These are phyloP conservation scores for Actenoides lindsayi DNA, from an alignment of 2,113 vertebrate species.

Conservation along the genomic window DNA sequence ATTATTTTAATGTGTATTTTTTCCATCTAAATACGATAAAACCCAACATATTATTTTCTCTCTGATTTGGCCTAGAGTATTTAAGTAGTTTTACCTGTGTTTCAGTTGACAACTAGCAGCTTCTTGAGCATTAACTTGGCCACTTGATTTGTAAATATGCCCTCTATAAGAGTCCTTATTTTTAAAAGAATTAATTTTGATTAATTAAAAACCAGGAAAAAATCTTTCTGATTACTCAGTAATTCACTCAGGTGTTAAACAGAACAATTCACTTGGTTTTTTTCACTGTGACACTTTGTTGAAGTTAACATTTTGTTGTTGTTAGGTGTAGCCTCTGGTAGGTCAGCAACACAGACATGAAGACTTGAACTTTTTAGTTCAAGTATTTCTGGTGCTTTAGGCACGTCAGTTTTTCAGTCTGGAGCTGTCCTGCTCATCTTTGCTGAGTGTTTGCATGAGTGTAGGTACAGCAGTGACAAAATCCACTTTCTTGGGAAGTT, in stretches of 20 bases:
- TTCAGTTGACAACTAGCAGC: neutral
- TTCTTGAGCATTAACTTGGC: neutral
- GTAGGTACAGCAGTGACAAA: neutral
- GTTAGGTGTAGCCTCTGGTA: neutral
- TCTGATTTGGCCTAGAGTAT: conserved; percentile 13
- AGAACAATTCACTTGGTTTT: neutral
- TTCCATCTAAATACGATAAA: neutral
- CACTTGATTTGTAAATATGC: neutral
- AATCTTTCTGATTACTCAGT: neutral
- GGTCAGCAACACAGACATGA: neutral
- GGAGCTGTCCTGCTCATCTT: neutral
- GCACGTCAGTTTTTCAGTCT: neutral
- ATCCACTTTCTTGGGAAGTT: neutral
- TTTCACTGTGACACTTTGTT: neutral
- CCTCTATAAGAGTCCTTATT: neutral
- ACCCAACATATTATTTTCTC: neutral
- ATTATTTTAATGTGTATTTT: neutral
- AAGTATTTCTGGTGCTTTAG: neutral
- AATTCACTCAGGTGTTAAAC: neutral
- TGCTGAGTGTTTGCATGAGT: neutral
- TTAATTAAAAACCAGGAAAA: neutral
- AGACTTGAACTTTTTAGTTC: neutral
- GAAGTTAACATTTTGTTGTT: neutral
- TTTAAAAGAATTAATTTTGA: neutral
- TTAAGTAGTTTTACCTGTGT: neutral